Conservation (phyloP, 2,888 invertebrate species). For the Luperina nickerlii region DNA sequence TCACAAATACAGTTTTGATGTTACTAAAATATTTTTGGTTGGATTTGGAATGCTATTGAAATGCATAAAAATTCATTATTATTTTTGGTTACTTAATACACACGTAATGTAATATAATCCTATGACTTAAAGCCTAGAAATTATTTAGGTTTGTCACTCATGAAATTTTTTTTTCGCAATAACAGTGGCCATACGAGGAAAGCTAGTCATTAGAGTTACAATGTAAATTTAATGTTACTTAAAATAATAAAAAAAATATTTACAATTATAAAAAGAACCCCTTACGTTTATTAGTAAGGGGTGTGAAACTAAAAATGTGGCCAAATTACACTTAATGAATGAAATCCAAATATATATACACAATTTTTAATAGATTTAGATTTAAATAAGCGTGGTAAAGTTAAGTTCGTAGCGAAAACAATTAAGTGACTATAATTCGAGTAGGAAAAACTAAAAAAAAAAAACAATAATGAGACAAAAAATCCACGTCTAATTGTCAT, state of each 20-base stretch:
- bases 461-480: conserved; percentile 29
- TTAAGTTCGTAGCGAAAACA: conserved; percentile 63
- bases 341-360: conserved; percentile 90
- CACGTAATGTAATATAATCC: conserved; percentile 60
- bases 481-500: conserved; percentile 44
- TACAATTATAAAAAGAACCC: conserved; percentile 82
- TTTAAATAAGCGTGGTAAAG: conserved; percentile 67
- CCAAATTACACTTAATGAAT: conserved; percentile 90
- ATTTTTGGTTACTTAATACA: conserved; percentile 72
- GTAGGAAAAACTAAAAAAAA: conserved; percentile 20
- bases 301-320: conserved; percentile 88
- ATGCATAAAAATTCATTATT: conserved; percentile 39
- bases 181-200: conserved; percentile 88
- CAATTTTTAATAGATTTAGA: conserved; percentile 83
- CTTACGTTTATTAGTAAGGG: conserved; percentile 86
- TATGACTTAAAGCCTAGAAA: conserved; percentile 59
- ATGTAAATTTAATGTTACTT: conserved; percentile 86
- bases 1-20: not conserved
- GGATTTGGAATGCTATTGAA: not conserved
- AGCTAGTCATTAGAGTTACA: conserved; percentile 90
- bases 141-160: conserved; percentile 63
- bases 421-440: conserved; percentile 55
- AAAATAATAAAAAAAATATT: conserved; percentile 83
- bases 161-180: conserved; percentile 72
- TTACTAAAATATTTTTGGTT: not conserved